Conservation (phyloP, 2,797 vertebrate species). For the Mycteria americana region DNA sequence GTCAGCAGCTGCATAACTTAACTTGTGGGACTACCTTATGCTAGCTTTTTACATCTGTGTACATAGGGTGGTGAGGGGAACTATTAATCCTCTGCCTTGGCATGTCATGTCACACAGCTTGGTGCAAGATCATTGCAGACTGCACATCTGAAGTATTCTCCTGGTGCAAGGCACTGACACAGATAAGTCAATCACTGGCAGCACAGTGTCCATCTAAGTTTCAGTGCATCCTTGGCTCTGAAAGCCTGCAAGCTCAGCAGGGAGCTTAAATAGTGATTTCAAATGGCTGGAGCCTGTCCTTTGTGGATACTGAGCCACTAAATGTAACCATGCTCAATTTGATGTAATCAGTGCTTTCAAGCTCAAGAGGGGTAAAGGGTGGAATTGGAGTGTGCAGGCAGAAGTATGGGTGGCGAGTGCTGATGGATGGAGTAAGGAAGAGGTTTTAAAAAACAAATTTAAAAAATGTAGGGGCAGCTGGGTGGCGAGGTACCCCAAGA, state of each 20-base stretch:
- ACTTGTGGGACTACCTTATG: background rate
- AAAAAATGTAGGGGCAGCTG: background rate
- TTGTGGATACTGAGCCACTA: background rate
- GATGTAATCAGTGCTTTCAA: background rate
- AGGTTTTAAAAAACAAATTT: background rate
- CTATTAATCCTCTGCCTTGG: background rate
- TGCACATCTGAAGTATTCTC: background rate
- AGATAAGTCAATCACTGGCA: background rate
- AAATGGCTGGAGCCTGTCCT: background rate
- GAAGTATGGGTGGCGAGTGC: background rate
- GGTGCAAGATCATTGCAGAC: background rate
- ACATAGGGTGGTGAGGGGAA: background rate
- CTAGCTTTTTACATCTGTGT: background rate
- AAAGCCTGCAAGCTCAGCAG: slow-evolving; percentile 6
- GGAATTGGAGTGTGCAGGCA: background rate
- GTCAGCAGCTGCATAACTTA: background rate
- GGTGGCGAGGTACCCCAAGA: background rate
- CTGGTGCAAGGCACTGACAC: background rate
- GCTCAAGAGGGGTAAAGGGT: background rate
- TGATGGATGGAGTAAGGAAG: background rate
- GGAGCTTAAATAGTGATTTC: background rate
- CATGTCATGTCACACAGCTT: background rate
- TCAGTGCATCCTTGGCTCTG: background rate
- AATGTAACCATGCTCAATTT: background rate
- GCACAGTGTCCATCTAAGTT: background rate